Percentiles rank a stretch among this genome's conserved stretches.
phyloP scores from a whole-genome alignment of 2,113 vertebrate species.

The Alligator mississippiensis region DNA sequence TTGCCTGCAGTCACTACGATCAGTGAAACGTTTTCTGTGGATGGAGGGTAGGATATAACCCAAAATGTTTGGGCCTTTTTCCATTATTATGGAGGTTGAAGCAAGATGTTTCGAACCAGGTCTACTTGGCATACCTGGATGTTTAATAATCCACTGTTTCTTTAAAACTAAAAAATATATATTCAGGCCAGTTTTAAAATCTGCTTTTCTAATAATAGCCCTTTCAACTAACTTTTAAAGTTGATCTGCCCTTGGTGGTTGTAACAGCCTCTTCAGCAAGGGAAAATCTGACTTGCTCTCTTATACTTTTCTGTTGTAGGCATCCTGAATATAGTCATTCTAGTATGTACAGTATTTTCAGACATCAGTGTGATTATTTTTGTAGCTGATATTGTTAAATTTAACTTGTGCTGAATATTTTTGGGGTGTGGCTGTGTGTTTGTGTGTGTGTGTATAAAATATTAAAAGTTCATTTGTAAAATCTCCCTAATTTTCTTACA shows the following conservation, averaged over 20 bases:
- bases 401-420: background rate
- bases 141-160: background rate
- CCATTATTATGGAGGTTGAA: background rate
- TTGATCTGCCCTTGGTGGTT: background rate
- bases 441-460: background rate
- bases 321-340: background rate
- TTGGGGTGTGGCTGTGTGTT: too few relatives aligned
- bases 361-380: background rate
- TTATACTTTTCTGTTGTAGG: background rate
- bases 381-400: background rate
- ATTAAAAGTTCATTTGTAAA: background rate
- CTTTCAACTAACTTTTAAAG: background rate
- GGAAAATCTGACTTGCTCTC: background rate
- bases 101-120: background rate
- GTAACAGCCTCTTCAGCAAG: background rate
- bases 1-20: background rate
- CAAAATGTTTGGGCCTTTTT: background rate
- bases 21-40: background rate
- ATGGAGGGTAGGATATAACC: background rate
- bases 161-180: background rate
- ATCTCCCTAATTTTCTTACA: conserved; percentile 71
- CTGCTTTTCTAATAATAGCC: background rate
- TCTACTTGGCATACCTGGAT: background rate
- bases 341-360: background rate
- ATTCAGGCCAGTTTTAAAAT: too few relatives aligned